Evolutionary conservation across 2,888 invertebrate species (phyloP), one percentile per base, ranked within the genome.

Genomic region (Cosmia pyralina): DNA sequence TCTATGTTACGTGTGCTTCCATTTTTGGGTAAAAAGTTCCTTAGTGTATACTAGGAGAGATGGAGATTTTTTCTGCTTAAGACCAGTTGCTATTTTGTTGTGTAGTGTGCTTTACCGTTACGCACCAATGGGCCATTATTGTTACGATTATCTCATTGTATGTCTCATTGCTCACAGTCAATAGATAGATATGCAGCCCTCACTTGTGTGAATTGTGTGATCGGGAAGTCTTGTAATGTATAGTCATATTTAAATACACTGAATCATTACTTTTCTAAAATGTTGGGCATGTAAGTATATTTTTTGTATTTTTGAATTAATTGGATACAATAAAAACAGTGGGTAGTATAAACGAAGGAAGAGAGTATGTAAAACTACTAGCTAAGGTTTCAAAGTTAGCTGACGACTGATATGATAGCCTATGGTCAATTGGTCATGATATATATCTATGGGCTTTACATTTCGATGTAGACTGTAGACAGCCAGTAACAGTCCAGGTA

Each of bases 241-340:
- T 8, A 28, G 22, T 60, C 34, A 50, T 57, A 58, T 58, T 53
- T 46, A 52, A 66, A 62, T 76, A n/a, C 53, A 53, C 65, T 72
- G 44, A 52, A 44, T 52, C 11, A 19, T 69, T 52, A 48, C 5
- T 44, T 34, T 72, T 48, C 34, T 19, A 81, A 69, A 59, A 80
- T 80, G 80, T 74, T 77, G 57, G 69, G 63, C 64, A 64, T 68
- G 82, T 81, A 70, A 81, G 81, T 75, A 34, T n/a, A 28, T 41
- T 52, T 22, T 13, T 46, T 17, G 4, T 34, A 19, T 17, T 34
- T 46, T 17, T 38, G 3, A 13, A n/a, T 1, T 22, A 46, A 34
- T 46, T 22, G 3, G 3, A 13, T 17, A 17, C 38, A 68, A n/a
- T 34, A 59, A 59, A 19, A 59, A 19, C 4, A 48, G 38, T 17